Conservation (phyloP, 1,140 invertebrate species). For the Ceratina japonica region DNA sequence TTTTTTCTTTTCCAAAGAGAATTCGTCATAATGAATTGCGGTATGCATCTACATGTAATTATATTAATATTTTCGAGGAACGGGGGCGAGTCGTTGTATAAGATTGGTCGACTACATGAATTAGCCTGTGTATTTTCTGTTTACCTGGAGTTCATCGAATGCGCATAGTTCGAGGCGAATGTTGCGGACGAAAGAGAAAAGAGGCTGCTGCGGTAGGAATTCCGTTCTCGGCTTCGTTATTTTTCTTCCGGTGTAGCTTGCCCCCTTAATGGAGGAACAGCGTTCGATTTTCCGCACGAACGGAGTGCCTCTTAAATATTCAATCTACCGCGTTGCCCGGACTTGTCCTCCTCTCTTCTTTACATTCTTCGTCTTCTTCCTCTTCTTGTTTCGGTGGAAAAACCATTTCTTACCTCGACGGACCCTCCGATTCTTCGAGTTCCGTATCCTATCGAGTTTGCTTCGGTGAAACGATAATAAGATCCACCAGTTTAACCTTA, state of each 20-base stretch:
- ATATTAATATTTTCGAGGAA: no score
- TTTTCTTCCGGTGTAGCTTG: conserved; percentile 40
- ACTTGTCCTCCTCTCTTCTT: conserved; percentile 25
- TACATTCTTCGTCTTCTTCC: not conserved
- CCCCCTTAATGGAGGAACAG: conserved; percentile 72
- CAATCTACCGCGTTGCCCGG: conserved; percentile 64
- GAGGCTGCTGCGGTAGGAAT: conserved; percentile 9
- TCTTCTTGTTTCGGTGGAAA: not conserved
- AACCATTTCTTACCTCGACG: not conserved
- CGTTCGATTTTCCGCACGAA: conserved; percentile 73
- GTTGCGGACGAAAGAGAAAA: no score
- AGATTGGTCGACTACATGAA: no score
- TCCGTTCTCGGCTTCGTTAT: conserved; percentile 27
- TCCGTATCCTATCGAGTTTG: not conserved
- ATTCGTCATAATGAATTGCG: no score
- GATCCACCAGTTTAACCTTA: not conserved
- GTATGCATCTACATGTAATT: no score
- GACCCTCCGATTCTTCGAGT: not conserved
- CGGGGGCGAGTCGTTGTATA: no score
- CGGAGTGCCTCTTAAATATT: conserved; percentile 73
- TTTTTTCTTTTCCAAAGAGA: no score
- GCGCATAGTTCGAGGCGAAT: no score
- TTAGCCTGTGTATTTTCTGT: no score
- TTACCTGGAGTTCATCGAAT: no score
- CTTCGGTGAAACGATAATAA: not conserved